Evolutionary conservation across 2,888 invertebrate genomes (phyloP), one percentile per base, ranked within the genome.

Genomic region (Acanthopleura granulata): DNA sequence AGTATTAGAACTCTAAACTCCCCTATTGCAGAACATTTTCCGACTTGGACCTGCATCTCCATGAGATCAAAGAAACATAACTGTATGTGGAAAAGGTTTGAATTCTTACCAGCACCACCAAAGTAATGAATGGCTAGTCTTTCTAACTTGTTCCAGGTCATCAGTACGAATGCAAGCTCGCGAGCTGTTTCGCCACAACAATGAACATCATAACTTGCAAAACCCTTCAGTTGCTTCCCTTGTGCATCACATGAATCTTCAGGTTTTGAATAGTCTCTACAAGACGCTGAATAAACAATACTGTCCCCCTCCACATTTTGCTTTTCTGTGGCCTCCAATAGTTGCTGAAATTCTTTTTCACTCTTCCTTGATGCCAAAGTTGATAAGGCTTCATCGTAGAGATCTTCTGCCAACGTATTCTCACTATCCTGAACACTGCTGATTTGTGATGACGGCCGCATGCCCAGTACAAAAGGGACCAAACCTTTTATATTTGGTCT

Each of bases 91-190:
- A n/a, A n/a, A n/a, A n/a, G n/a, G n/a, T n/a, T n/a, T n/a, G n/a
- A n/a, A n/a, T n/a, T 40, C 57, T 57, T 57, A 57, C 57, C 22
- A 22, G 57, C 57, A 57, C 57, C 12, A 6, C 66, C 66, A 66
- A 66, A 66, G 29, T 66, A 66, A 66, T 66, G 66, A 27, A 66
- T 66, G 29, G 66, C 66, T 27, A 66, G 29, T 27, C 29, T 66
- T 25, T 66, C 66, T 22, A 66, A 27, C 25, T 27, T 27, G 22
- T 27, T 27, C 66, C 66, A 66, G 22, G 27, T 16, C 29, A 27
- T 27, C 29, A 66, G 25, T 15, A 66, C 6, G 22, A 16, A 27
- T 16, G 66, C 66, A 22, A 66, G 29, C 16, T 66, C 66, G 3
- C 29, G 15, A 6, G 66, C 66, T 16, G 66, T 66, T 27, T 66